Conservation (phyloP, 2,797 vertebrate species). For the Gambelia wislizenii region DNA sequence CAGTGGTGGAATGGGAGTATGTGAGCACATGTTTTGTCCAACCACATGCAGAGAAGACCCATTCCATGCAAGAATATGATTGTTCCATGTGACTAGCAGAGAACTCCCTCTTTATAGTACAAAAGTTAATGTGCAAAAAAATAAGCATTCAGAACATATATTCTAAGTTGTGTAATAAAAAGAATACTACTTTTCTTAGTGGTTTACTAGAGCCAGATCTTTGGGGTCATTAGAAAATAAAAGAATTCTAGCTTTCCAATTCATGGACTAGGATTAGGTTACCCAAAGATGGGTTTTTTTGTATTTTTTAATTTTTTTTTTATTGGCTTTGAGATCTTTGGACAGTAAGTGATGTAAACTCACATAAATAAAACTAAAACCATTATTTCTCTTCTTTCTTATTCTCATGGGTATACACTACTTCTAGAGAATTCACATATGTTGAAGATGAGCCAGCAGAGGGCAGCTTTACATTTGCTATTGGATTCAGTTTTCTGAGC, state of each 20-base stretch:
- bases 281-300: neutral
- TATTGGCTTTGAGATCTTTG: neutral
- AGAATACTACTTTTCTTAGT: neutral
- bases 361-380: neutral
- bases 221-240: neutral
- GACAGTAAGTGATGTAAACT: neutral
- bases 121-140: neutral
- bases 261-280: neutral
- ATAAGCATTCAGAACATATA: neutral
- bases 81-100: neutral
- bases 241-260: neutral
- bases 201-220: neutral
- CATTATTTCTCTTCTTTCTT: neutral
- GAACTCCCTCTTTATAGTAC: neutral
- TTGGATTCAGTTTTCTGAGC: neutral
- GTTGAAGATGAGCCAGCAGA: conserved; percentile 60
- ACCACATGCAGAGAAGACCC: neutral
- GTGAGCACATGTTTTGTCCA: neutral
- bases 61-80: neutral
- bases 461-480: conserved; percentile 64
- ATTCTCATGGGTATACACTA: rapidly evolving
- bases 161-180: neutral
- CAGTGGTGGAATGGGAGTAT: neutral
- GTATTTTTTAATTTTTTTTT: neutral
- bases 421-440: neutral